Percentiles rank a stretch among this genome's conserved stretches.
Conservation (phyloP, 2,797 vertebrate species). For the Ciconia nigra region DNA sequence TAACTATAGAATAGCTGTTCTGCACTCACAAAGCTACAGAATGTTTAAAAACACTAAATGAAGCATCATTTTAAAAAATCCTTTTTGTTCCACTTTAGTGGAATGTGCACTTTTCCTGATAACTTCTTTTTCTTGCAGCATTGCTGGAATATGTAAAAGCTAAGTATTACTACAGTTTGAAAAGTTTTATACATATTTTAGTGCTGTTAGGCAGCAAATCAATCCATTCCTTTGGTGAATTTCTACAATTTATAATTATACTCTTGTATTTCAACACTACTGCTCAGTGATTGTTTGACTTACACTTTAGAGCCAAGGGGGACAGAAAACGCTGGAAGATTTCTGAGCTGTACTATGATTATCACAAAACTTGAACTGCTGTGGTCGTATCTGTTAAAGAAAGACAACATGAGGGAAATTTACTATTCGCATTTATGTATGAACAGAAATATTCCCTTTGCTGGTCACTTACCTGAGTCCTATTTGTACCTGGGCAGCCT, state of each 20-base stretch:
- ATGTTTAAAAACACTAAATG: not conserved
- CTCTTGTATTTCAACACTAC: not conserved
- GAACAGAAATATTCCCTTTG: not conserved
- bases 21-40: not conserved
- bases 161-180: not conserved
- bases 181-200: not conserved
- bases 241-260: not conserved
- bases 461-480: slow-evolving; percentile 72
- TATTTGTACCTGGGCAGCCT: slow-evolving; percentile 79
- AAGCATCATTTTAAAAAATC: not conserved
- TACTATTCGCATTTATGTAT: not conserved
- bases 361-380: slow-evolving; percentile 78
- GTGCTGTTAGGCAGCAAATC: not conserved
- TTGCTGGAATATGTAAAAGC: not conserved
- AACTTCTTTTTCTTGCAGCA: not conserved
- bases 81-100: not conserved
- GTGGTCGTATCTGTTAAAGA: slow-evolving; percentile 75
- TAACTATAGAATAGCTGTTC: not conserved
- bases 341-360: slow-evolving; percentile 72
- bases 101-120: not conserved
- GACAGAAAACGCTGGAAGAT: slow-evolving; percentile 69
- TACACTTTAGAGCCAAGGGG: slow-evolving; percentile 79
- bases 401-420: not conserved
- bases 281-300: slow-evolving; percentile 59
- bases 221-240: not conserved